Base-by-base conservation (phyloP, 2,797 vertebrate genomes). In the Periophthalmus magnuspinnatus region DNA sequence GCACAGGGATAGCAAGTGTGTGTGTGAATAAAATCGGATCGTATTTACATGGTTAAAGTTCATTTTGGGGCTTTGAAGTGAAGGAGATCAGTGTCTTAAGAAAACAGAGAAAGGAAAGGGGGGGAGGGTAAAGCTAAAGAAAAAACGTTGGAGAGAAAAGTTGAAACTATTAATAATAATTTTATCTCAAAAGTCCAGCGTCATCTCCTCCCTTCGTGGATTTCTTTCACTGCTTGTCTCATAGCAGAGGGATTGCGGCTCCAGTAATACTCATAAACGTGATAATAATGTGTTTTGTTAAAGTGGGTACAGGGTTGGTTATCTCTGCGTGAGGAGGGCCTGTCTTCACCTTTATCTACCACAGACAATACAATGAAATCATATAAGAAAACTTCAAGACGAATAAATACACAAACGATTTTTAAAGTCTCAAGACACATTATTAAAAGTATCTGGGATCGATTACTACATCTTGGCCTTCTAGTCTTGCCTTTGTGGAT, bases 171-270 rank as follows among this genome's bases (percentile, higher is more conserved):
- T 82, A 87, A 89, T 87, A 85, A 82, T 67, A 32, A 78, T 77
- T 89, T 88, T 86, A 91, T 90, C 88, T 78, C 74, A 65, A 59
- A 81, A 69, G 74, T 78, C 80, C 80, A 81, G 83, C 85, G 70
- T 87, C 82, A 81, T 81, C 80, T 64, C 48, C 85, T 86, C 88
- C 81, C 79, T 22, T 67, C 79, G 71, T 69, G 70, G 24, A 6
- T 71, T 79, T 84, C 90, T 90, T 81, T 89, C 86, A 83, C 76
- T 86, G 63, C 81, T 81, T 82, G 90, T 88, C 88, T 89, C 76
- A 82, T 81, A 78, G 86, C 80, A 71, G 86, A 82, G 89, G 86
- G 91, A 66, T 81, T 81, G 91, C 88, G 84, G 80, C 87, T 90
- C 87, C 84, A 73, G 78, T 48, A 73, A 75, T 56, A 9, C 80